Evolutionary conservation across 2,797 vertebrate species (phyloP), one percentile per base, ranked within the genome.

Genomic region (Lemur catta): DNA sequence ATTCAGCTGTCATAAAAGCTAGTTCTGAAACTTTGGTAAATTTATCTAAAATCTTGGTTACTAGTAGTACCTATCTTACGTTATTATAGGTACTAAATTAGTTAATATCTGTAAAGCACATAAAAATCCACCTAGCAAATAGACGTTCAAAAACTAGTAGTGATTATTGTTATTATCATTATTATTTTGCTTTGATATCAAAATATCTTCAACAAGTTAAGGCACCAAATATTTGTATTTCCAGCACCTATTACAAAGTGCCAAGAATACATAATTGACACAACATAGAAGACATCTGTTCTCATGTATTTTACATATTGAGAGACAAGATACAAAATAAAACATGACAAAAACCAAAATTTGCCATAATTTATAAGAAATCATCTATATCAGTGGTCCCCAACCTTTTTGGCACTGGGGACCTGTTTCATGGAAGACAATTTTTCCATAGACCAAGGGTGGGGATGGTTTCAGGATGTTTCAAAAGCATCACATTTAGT

Each of bases 201-300:
- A 91, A 65, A 84, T 76, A 52, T 59, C 38, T 87, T 75, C 48
- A 94, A 87, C 17, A 91, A 94, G 67, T 61, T 18, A 80, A 89
- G 79, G 26, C 1, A 89, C 4, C 26, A 87, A 65, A 38, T 81
- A 93, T 84, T 86, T 91, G 7, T n/a, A 33, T 75, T 79, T 15
- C 10, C 8, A 41, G n/a, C 9, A 80, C 14, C 9, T 59, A 79
- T 6, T 79, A 0, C 82, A 43, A 75, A 57, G 18, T 38, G 18
- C 18, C 18, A 85, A 65, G 13, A 94, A 48, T 50, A n/a, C 4
- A 59, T 2, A 86, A 79, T 2, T 57, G 10, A 78, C 55, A 2
- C 10, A 85, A n/a, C 20, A 72, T 18, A 88, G 17, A 95, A 79
- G 9, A 7, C 50, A 28, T 10, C 8, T 82, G 4, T 71, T 93